These are phyloP conservation scores for Etheostoma perlongum DNA, from an alignment of 2,797 vertebrate species.

Conservation along the genomic window DNA sequence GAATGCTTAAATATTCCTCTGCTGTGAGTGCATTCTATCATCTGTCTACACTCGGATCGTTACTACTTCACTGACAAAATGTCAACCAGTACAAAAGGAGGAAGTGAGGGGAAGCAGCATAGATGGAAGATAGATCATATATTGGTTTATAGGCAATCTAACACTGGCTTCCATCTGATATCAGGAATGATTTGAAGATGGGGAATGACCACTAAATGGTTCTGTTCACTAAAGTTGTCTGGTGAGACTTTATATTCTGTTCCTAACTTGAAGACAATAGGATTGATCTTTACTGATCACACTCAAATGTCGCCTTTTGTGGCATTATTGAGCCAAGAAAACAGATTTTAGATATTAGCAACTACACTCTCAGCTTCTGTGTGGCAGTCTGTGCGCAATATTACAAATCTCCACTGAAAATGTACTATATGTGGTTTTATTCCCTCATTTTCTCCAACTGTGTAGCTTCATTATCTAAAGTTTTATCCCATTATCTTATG, in stretches of 20 bases:
- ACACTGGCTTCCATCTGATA: neutral
- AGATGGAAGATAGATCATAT: neutral
- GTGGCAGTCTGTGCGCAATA: neutral
- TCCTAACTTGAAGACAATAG: neutral
- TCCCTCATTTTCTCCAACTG: neutral
- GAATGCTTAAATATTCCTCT: slow-evolving; percentile 13
- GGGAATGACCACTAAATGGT: neutral
- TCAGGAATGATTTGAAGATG: neutral
- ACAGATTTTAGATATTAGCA: neutral
- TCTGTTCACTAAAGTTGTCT: neutral
- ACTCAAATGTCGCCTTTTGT: neutral
- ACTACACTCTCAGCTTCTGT: neutral
- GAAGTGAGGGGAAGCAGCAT: neutral
- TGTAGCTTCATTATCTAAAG: neutral
- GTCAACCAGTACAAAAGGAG: neutral
- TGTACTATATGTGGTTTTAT: neutral
- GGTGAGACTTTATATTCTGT: neutral
- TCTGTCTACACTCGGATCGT: neutral
- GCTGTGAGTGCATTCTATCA: neutral
- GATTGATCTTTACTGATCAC: neutral
- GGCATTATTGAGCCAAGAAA: neutral
- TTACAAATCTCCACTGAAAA: slow-evolving; percentile 7
- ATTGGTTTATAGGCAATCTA: neutral
- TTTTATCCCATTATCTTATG: neutral
- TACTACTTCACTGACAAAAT: neutral